phyloP scores from a whole-genome alignment of 1,140 invertebrate species.

The Penaeus indicus region DNA sequence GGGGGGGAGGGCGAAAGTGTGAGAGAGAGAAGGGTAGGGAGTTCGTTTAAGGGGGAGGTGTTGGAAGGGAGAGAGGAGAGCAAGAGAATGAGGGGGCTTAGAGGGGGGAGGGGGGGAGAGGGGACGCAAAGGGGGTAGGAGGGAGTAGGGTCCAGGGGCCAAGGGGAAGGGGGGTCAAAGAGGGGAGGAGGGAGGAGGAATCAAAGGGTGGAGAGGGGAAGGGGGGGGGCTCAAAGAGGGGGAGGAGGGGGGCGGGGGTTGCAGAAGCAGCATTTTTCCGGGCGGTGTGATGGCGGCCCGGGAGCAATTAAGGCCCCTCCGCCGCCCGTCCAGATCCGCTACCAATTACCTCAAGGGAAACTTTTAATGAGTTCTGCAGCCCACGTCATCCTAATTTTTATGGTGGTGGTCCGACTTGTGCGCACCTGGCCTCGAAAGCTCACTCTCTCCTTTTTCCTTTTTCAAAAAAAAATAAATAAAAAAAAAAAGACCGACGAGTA shows the following conservation, averaged over 20 bases:
- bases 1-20: no score
- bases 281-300: conserved; percentile 19
- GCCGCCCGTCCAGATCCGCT: conserved; percentile 37
- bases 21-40: no score
- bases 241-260: conserved; percentile 8
- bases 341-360: conserved; percentile 60
- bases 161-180: not conserved
- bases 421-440: not conserved
- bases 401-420: no score
- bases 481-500: not conserved
- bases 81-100: no score
- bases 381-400: conserved; percentile 48
- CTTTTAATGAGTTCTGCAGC: conserved; percentile 55
- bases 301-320: conserved; percentile 48
- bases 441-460: not conserved
- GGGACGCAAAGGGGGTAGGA: no score
- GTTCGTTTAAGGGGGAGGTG: no score
- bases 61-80: no score
- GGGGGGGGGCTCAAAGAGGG: not conserved
- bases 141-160: not conserved
- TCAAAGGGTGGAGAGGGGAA: not conserved
- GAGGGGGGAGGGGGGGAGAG: no score
- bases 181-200: not conserved
- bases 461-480: not conserved
- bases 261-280: conserved; percentile 34